These are phyloP conservation scores for Drosophila colorata DNA, from an alignment of 2,888 invertebrate genomes.

Conservation along the genomic window DNA sequence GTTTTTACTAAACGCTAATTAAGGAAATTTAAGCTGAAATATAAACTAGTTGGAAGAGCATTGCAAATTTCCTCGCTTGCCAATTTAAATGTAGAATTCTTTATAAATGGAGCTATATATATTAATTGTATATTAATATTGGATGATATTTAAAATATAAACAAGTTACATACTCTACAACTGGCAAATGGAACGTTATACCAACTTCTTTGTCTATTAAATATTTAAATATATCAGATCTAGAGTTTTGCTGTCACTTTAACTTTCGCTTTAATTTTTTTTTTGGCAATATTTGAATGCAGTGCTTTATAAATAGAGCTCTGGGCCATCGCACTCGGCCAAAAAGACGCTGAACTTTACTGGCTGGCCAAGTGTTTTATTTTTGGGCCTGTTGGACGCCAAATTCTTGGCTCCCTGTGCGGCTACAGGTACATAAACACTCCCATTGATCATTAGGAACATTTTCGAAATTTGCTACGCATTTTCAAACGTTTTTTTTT, in stretches of 20 bases:
- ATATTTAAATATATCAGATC: neutral
- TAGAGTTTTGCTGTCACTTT: neutral
- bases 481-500: constrained; percentile 22
- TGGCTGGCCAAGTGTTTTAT: constrained; percentile 43
- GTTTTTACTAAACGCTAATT: neutral
- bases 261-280: constrained; percentile 3
- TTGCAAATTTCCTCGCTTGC: no score
- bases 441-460: constrained; percentile 36
- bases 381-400: constrained; percentile 29
- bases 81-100: neutral
- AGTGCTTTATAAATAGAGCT: constrained; percentile 60
- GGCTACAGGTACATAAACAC: constrained; percentile 27
- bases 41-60: neutral
- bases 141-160: no score
- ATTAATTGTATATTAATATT: no score
- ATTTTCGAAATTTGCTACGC: constrained; percentile 41
- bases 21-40: neutral
- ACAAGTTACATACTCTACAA: no score
- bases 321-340: constrained; percentile 53
- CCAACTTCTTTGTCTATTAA: no score
- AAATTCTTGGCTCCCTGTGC: constrained; percentile 25
- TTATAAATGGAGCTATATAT: no score
- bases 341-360: constrained; percentile 55
- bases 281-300: constrained; percentile 35
- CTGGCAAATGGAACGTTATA: no score